These are phyloP conservation scores for Bicyclus anynana DNA, from an alignment of 1,140 invertebrate species.

Conservation along the genomic window DNA sequence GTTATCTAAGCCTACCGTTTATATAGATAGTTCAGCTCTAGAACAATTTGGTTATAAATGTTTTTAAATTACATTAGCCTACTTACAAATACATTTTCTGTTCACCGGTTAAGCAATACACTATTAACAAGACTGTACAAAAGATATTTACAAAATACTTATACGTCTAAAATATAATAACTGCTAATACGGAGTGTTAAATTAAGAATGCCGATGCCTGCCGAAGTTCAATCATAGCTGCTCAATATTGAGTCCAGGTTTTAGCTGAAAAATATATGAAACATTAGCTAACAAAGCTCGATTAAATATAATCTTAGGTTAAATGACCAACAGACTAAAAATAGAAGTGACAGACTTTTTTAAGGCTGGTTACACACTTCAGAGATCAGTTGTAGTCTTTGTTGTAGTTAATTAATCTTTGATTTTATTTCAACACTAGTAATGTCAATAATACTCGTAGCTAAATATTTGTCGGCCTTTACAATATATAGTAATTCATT, in stretches of 20 bases:
- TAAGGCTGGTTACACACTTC: too few species aligned
- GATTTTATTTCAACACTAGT: too few species aligned
- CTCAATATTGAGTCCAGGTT: constrained; percentile 83
- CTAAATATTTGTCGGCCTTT: too few species aligned
- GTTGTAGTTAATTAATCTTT: too few species aligned
- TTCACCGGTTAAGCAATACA: constrained; percentile 47
- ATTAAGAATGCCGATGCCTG: constrained; percentile 56
- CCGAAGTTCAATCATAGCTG: constrained; percentile 29
- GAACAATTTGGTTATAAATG: background rate
- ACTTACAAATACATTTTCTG: constrained; percentile 45
- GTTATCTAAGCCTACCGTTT: constrained; percentile 16
- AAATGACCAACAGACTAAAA: background rate
- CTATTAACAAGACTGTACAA: constrained; percentile 60
- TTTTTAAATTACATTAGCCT: constrained; percentile 30
- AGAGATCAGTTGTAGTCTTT: too few species aligned
- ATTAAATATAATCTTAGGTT: too few species aligned
- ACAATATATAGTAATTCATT: too few species aligned
- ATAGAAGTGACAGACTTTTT: too few species aligned
- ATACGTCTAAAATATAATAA: constrained; percentile 27
- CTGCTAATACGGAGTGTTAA: constrained; percentile 13
- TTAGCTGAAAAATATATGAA: constrained; percentile 76
- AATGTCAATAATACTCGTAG: too few species aligned
- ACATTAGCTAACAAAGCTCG: too few species aligned
- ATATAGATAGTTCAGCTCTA: constrained; percentile 25
- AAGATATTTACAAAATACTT: constrained; percentile 56